Base-by-base conservation (phyloP, 2,888 invertebrate species). In the Phlogophora meticulosa region DNA sequence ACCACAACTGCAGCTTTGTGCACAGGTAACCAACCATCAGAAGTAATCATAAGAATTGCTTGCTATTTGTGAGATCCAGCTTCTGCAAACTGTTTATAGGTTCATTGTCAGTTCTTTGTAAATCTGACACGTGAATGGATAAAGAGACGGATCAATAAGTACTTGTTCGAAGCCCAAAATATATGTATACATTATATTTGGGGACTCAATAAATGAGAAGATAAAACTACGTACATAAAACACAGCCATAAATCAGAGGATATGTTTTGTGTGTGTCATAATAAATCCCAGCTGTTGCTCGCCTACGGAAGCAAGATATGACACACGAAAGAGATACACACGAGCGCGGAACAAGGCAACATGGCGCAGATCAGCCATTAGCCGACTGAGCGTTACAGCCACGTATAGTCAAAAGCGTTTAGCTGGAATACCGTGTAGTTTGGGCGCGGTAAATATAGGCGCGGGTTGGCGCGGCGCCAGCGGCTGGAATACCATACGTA, bases 401-500 rank as follows among this genome's bases (percentile, higher is more conserved):
- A 32, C 59, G 49, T 74, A 65, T 67, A 80, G 83, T 40, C 75
- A 69, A 80, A 67, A 77, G 51, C 69, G 62, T 68, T 71, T 63
- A 66, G 43, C 61, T 73, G 69, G 62, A 68, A 81, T 74, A 69
- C 55, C 17, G 42, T 67, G 64, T 32, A 70, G 70, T 72, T 71
- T 57, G 65, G 70, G 68, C 13, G 67, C 56, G 51, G 56, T 84
- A 82, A 69, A 82, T 84, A 72, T 82, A 84, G 82, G 62, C 55
- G 28, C 57, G 60, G n/a, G 58, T 53, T 84, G 82, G 84, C 84
- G 51, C 53, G 15, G 34, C 46, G 84, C 82, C 84, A 84, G 73
- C 61, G 40, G 51, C 75, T 82, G 84, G 84, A 82, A 73, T 65
- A 72, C 84, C 80, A 72, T 74, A 81, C 78, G 84, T 45, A 71